phyloP scores from a whole-genome alignment of 2,797 vertebrate genomes.

The Sorex maritimensis region DNA sequence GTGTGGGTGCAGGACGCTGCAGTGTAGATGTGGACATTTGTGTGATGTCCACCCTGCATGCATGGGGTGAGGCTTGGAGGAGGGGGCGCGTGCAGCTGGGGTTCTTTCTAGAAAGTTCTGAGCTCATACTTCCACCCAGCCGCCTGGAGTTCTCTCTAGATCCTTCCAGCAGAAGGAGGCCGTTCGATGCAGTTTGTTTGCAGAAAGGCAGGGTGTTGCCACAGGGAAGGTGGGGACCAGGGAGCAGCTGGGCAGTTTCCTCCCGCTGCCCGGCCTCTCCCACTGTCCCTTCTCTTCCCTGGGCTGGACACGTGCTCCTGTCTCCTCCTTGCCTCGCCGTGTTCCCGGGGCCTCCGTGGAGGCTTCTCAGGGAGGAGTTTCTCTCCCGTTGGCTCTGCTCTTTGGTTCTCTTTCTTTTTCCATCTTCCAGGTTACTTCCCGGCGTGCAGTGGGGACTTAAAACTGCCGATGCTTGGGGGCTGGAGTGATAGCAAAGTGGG shows the following conservation, averaged over 20 bases:
- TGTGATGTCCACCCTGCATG: neutral
- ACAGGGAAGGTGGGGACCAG: rapidly evolving
- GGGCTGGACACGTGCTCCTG: neutral
- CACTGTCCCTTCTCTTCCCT: neutral
- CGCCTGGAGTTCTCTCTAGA: neutral
- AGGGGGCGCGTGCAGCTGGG: neutral
- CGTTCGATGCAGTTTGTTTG: neutral
- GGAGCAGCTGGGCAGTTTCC: neutral
- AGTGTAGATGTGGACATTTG: neutral
- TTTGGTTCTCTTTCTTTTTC: neutral
- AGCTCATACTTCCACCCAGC: neutral
- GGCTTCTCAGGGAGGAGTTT: neutral
- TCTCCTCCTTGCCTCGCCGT: neutral
- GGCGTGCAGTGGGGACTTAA: neutral
- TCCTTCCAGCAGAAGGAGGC: neutral
- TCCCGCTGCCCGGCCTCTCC: rapidly evolving
- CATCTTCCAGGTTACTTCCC: neutral
- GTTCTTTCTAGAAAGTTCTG: neutral
- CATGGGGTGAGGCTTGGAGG: too few relatives aligned
- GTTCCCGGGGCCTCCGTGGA: neutral
- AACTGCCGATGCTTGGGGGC: neutral
- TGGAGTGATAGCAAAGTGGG: too few relatives aligned
- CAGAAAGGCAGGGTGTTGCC: neutral
- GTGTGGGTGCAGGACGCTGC: neutral
- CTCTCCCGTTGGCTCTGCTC: rapidly evolving